phyloP scores from a whole-genome alignment of 2,888 invertebrate species.

The Drosophila lacicola region DNA sequence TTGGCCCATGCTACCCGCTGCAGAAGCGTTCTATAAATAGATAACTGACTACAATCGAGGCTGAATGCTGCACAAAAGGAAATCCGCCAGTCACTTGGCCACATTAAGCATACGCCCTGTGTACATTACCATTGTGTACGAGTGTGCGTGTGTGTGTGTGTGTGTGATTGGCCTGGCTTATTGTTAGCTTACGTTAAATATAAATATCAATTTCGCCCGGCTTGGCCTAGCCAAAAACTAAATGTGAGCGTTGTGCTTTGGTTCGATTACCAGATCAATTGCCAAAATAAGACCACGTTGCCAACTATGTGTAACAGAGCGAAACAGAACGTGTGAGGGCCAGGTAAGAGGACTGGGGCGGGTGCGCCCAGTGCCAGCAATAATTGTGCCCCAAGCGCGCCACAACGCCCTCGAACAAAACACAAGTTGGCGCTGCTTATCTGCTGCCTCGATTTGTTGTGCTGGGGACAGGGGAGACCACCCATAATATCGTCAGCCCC shows the following conservation, averaged over 20 bases:
- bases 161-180: constrained; percentile 51
- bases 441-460: constrained; percentile 64
- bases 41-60: constrained; percentile 28
- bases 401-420: constrained; percentile 78
- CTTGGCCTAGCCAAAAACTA: constrained; percentile 63
- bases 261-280: constrained; percentile 76
- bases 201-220: constrained; percentile 75
- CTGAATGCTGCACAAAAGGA: constrained; percentile 60
- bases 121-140: constrained; percentile 2
- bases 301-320: constrained; percentile 44
- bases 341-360: constrained; percentile 2
- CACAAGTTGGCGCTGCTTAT: constrained; percentile 76
- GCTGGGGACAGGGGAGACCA: not conserved
- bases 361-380: constrained; percentile 12
- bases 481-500: constrained; percentile 15
- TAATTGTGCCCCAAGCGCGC: constrained; percentile 63
- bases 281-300: constrained; percentile 69
- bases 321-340: not conserved
- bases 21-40: constrained; percentile 22
- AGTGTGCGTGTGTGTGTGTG: constrained; percentile 6
- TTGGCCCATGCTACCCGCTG: constrained; percentile 8
- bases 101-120: constrained; percentile 72
- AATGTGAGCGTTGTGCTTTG: constrained; percentile 62
- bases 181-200: constrained; percentile 76
- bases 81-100: constrained; percentile 68